phyloP scores from a whole-genome alignment of 2,113 vertebrate species.

The Notarius quadriscutis region DNA sequence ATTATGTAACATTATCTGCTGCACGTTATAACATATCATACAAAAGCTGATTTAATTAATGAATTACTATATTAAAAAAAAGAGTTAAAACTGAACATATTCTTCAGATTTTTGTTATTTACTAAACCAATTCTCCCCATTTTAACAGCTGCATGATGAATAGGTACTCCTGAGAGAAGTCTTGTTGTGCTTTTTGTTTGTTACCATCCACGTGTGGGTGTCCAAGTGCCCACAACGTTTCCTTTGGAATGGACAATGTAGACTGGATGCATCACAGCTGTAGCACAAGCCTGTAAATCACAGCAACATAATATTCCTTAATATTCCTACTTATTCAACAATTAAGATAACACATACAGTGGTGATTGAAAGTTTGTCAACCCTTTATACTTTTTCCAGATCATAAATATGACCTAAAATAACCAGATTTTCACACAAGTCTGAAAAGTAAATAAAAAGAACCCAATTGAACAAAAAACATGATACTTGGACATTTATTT shows the following conservation, averaged over 20 bases:
- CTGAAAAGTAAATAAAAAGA: no score
- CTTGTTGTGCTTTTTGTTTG: background rate
- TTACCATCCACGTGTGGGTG: slow-evolving; percentile 71
- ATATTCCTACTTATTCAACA: background rate
- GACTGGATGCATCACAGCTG: slow-evolving; percentile 78
- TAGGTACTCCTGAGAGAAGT: background rate
- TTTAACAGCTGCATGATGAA: background rate
- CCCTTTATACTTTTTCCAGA: no score
- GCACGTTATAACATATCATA: background rate
- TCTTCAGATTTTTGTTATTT: background rate
- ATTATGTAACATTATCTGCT: background rate
- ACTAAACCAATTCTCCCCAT: background rate
- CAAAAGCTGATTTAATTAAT: background rate
- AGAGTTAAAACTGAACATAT: background rate
- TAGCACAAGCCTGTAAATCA: slow-evolving; percentile 77
- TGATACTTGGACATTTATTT: no score
- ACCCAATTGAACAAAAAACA: no score
- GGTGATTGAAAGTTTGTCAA: background rate
- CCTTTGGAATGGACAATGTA: slow-evolving; percentile 75
- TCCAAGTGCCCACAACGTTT: slow-evolving; percentile 77
- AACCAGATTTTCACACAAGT: no score
- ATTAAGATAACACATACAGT: no score
- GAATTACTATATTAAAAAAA: no score
- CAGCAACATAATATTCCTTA: background rate
- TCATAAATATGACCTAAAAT: no score